Percentiles rank a stretch among this genome's conserved stretches.
Evolutionary conservation across 37 sponge, comb jelly and placozoan species (phyloP).

Genomic region (Spongilla lacustris): DNA sequence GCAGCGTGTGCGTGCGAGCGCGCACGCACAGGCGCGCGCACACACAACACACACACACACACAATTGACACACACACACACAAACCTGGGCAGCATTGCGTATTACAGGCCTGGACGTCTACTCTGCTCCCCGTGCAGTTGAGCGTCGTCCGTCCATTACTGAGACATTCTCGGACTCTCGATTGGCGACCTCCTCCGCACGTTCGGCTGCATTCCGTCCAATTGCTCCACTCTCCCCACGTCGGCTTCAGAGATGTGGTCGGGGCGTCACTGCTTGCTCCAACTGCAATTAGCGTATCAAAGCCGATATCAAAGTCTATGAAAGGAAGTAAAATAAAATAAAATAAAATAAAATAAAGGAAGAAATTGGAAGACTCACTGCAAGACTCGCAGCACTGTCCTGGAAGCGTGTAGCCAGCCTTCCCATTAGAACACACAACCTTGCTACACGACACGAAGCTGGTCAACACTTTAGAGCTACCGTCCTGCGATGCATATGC

Average conservation of each 20-base stretch:
- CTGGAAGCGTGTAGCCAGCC: constrained; percentile 54
- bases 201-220: constrained; percentile 58
- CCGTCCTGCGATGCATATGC: not conserved
- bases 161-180: constrained; percentile 59
- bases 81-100: constrained; percentile 61
- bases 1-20: too few relatives aligned
- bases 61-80: not conserved
- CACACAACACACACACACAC: too few relatives aligned
- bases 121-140: constrained; percentile 54
- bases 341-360: too few relatives aligned
- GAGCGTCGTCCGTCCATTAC: not conserved
- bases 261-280: not conserved
- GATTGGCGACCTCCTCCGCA: constrained; percentile 70
- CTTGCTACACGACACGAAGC: not conserved
- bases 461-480: not conserved
- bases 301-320: not conserved
- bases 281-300: not conserved
- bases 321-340: not conserved
- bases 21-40: too few relatives aligned
- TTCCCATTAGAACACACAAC: constrained; percentile 65
- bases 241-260: not conserved
- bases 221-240: constrained; percentile 67
- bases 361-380: constrained; percentile 7
- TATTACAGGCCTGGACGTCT: constrained; percentile 45
- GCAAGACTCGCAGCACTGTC: constrained; percentile 55